phyloP scores from a whole-genome alignment of 1,140 invertebrate genomes.

The Vanessa tameamea region DNA sequence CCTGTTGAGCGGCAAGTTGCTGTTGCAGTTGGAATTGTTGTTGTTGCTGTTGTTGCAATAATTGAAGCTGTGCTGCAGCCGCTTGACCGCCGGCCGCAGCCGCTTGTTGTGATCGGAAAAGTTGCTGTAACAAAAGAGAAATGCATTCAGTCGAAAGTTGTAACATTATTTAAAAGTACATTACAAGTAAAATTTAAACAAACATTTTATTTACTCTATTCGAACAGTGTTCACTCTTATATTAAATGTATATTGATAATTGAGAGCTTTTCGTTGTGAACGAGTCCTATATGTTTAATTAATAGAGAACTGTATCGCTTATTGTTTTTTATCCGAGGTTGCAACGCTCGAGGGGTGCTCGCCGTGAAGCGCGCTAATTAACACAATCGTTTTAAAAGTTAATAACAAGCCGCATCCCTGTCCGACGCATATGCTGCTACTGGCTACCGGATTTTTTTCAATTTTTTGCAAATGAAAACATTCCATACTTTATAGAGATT shows the following conservation, averaged over 20 bases:
- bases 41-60: slow-evolving; percentile 86
- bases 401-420: slow-evolving; percentile 72
- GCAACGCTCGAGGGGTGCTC: slow-evolving; percentile 57
- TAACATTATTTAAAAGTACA: background rate
- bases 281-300: slow-evolving; percentile 62
- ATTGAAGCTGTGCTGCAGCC: slow-evolving; percentile 84
- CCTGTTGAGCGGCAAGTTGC: slow-evolving; percentile 84
- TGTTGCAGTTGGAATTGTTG: slow-evolving; percentile 84
- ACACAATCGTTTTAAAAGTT: slow-evolving; percentile 79
- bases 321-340: slow-evolving; percentile 58
- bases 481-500: slow-evolving; percentile 19
- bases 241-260: slow-evolving; percentile 6
- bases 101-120: slow-evolving; percentile 91
- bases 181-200: background rate
- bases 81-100: slow-evolving; percentile 80
- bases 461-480: slow-evolving; percentile 40
- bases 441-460: slow-evolving; percentile 34
- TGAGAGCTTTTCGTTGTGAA: slow-evolving; percentile 10
- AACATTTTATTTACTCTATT: background rate
- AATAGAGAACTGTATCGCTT: slow-evolving; percentile 67
- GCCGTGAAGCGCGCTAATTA: slow-evolving; percentile 73
- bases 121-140: slow-evolving; percentile 85
- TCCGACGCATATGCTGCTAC: slow-evolving; percentile 68
- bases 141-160: background rate
- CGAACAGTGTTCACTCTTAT: background rate